Evolutionary conservation across 2,797 vertebrate genomes (phyloP).

Genomic region (Melopsittacus undulatus): DNA sequence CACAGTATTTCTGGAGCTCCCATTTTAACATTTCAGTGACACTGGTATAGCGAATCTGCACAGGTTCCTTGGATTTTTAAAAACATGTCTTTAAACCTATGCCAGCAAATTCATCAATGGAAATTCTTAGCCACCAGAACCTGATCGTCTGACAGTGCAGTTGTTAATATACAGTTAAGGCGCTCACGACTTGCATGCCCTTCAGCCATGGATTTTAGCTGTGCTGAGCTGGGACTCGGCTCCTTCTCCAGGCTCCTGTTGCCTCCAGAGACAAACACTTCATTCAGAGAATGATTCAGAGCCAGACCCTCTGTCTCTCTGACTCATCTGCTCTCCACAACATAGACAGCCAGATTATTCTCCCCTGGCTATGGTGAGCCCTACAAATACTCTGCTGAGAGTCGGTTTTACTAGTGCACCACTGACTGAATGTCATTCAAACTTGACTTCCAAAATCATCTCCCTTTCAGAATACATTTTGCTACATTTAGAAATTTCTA

Average conservation of each 20-base stretch:
- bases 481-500: neutral
- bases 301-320: neutral
- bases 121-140: neutral
- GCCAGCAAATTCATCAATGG: neutral
- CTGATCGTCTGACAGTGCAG: neutral
- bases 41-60: neutral
- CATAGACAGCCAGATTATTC: neutral
- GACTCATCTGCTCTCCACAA: fast-evolving
- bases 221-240: fast-evolving
- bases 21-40: neutral
- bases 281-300: neutral
- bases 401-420: fast-evolving
- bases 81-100: neutral
- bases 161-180: neutral
- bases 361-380: neutral
- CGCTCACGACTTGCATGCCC: fast-evolving
- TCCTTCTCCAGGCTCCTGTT: neutral
- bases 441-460: neutral
- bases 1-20: neutral
- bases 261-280: neutral
- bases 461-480: neutral
- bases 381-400: neutral
- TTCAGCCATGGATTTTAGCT: neutral
- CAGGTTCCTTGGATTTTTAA: neutral
- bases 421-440: neutral